Conservation (phyloP, 2,797 vertebrate genomes). For the Prunella strophiata region DNA sequence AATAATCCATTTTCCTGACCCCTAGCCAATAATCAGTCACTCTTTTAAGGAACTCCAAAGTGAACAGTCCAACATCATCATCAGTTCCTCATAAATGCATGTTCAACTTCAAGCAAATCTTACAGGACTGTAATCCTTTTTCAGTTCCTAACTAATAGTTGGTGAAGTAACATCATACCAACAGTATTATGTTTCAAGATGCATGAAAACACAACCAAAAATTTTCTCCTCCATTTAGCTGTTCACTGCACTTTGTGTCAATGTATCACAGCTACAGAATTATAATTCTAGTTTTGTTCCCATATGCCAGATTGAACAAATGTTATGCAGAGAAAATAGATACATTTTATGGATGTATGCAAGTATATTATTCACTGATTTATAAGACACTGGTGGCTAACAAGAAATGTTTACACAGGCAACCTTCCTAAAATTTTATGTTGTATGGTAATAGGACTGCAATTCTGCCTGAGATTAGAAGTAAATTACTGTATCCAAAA, state of each 20-base stretch:
- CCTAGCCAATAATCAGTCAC: background rate
- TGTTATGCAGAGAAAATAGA: constrained; percentile 18
- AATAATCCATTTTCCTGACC: background rate
- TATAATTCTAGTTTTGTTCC: background rate
- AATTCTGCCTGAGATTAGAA: background rate
- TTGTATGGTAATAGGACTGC: background rate
- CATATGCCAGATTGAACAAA: constrained; percentile 22
- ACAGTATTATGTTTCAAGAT: background rate
- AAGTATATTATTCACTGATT: background rate
- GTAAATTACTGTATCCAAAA: background rate
- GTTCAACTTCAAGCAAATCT: background rate
- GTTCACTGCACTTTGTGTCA: background rate
- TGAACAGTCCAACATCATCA: background rate
- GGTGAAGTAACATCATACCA: background rate
- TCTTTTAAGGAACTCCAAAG: background rate
- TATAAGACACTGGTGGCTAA: background rate
- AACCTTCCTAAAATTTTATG: background rate
- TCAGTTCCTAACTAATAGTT: background rate
- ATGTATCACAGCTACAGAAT: background rate
- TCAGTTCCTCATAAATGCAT: background rate
- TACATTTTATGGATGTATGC: background rate
- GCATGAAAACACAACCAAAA: background rate
- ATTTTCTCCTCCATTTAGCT: background rate
- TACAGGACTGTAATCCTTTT: background rate
- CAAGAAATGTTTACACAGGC: background rate